Conservation (phyloP, 2,888 invertebrate species). For the Diogma glabrata region DNA sequence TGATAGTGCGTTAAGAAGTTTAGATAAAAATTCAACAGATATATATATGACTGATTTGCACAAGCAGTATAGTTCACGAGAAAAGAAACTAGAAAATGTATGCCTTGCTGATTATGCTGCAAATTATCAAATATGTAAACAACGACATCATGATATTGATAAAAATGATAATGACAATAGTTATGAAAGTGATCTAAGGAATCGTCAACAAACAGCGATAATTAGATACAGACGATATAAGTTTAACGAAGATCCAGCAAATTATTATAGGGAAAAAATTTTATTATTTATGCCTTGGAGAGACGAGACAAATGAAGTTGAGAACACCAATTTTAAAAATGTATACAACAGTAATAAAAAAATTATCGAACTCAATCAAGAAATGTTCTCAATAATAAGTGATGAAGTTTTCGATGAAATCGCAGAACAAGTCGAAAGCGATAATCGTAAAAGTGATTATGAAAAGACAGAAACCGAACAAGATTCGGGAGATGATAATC, state of each 20-base stretch:
- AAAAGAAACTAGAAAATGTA: background rate
- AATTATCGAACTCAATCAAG: background rate
- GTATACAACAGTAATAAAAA: background rate
- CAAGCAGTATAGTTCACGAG: too few species aligned
- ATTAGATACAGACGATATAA: slow-evolving; percentile 1
- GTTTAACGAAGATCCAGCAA: background rate
- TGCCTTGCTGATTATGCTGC: slow-evolving; percentile 9
- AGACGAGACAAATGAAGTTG: slow-evolving; percentile 17
- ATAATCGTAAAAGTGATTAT: background rate
- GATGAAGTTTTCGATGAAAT: background rate
- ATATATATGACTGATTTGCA: too few species aligned
- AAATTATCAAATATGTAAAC: too few species aligned
- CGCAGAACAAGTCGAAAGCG: background rate
- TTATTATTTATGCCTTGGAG: slow-evolving; percentile 19
- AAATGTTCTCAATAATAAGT: background rate
- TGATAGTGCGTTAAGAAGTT: slow-evolving; percentile 5
- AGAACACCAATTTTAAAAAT: slow-evolving; percentile 13
- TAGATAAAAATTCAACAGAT: slow-evolving; percentile 8
- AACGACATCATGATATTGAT: too few species aligned
- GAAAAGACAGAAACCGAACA: background rate
- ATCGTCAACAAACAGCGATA: background rate
- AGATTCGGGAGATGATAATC: background rate
- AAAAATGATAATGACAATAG: background rate
- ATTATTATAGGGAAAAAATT: slow-evolving; percentile 16
- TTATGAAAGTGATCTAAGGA: background rate